phyloP scores from a whole-genome alignment of 2,113 vertebrate genomes.

The Phyllopteryx taeniolatus region DNA sequence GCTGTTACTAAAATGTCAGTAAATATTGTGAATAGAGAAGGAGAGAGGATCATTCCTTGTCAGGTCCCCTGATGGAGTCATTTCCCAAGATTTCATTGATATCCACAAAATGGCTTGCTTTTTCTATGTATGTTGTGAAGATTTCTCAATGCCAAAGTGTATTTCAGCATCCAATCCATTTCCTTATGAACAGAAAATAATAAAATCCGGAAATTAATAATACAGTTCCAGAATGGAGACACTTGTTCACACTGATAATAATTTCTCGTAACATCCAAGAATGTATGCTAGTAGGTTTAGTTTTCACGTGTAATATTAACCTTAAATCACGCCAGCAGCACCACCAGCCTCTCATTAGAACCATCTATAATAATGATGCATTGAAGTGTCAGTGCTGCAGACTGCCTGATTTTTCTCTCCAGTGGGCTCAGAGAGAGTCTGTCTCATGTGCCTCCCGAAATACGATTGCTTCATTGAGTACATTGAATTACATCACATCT shows the following conservation, averaged over 20 bases:
- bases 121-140: no score
- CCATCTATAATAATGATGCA: conserved; percentile 78
- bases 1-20: no score
- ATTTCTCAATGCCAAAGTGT: neutral
- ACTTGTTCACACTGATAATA: conserved; percentile 24
- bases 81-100: no score
- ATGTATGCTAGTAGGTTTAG: conserved; percentile 25
- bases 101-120: no score
- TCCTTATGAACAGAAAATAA: neutral
- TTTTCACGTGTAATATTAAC: conserved; percentile 44
- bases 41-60: no score
- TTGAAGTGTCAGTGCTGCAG: conserved; percentile 71
- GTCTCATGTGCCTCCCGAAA: conserved; percentile 43
- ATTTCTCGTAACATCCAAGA: conserved; percentile 19
- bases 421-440: conserved; percentile 69
- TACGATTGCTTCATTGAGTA: conserved; percentile 55
- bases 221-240: neutral
- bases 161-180: neutral
- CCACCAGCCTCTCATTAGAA: conserved; percentile 55
- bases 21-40: no score
- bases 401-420: conserved; percentile 77
- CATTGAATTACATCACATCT: conserved; percentile 41
- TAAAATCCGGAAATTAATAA: neutral
- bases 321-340: conserved; percentile 33
- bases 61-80: no score